phyloP scores from a whole-genome alignment of 2,888 invertebrate genomes.

The Calameuta idolon region DNA sequence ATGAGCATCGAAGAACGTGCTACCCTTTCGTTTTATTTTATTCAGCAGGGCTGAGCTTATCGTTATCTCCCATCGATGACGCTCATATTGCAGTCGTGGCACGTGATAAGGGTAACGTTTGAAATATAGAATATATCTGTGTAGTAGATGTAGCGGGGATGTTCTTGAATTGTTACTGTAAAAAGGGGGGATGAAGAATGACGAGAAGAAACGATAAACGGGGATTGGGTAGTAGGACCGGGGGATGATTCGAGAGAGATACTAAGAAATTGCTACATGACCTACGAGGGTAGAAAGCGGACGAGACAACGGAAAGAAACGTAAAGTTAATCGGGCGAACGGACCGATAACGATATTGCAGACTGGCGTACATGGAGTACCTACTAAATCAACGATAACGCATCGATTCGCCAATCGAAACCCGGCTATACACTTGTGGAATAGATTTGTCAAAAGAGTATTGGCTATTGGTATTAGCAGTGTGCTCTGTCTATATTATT shows the following conservation, averaged over 20 bases:
- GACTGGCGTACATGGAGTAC: neutral
- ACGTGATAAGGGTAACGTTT: neutral
- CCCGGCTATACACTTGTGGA: neutral
- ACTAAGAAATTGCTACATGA: neutral
- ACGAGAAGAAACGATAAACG: neutral
- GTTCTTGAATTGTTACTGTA: neutral
- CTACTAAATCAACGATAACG: neutral
- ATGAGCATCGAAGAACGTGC: neutral
- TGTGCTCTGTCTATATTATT: neutral
- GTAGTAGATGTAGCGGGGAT: neutral
- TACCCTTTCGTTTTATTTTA: neutral
- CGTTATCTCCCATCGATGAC: neutral
- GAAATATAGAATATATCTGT: neutral
- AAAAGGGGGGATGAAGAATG: neutral
- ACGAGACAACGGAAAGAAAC: slow-evolving; percentile 21
- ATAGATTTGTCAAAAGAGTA: neutral
- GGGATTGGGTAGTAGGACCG: neutral
- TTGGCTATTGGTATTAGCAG: neutral
- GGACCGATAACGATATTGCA: slow-evolving; percentile 38
- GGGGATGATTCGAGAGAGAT: neutral
- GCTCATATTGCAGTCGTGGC: neutral
- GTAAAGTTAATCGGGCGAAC: slow-evolving; percentile 47
- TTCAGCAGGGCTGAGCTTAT: neutral
- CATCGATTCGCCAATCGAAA: slow-evolving; percentile 5
- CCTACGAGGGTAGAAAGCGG: neutral